These are phyloP conservation scores for Yponomeuta evonymella DNA, from an alignment of 2,888 invertebrate genomes.

Conservation along the genomic window DNA sequence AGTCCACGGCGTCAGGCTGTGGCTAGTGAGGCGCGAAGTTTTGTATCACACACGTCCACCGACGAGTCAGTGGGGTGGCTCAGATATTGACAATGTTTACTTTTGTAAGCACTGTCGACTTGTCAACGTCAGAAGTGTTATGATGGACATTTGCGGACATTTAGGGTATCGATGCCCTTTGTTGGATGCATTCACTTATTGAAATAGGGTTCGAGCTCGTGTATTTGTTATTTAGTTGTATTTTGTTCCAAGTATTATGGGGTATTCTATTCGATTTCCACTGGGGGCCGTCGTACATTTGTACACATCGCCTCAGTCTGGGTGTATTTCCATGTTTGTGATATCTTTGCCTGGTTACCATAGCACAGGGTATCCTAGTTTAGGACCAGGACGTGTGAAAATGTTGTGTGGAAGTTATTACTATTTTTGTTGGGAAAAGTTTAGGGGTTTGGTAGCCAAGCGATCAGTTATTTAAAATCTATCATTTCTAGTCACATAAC, in stretches of 20 bases:
- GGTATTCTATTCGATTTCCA: no score
- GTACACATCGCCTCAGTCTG: no score
- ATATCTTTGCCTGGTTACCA: no score
- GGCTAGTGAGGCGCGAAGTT: slow-evolving; percentile 61
- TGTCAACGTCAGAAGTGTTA: neutral
- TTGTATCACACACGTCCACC: slow-evolving; percentile 56
- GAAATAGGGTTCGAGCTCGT: neutral
- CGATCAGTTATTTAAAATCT: no score
- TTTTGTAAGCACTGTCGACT: slow-evolving; percentile 3
- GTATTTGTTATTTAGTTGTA: neutral
- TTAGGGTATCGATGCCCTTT: neutral
- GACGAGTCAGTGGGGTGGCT: neutral
- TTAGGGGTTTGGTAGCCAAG: no score
- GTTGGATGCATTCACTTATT: neutral
- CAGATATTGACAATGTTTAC: slow-evolving; percentile 20
- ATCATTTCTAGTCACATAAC: no score
- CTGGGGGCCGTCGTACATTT: no score
- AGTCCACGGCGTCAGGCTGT: slow-evolving; percentile 21
- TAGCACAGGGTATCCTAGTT: no score
- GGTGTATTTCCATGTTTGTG: no score
- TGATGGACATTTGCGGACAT: neutral
- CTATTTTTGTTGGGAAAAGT: no score
- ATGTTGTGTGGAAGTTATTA: no score
- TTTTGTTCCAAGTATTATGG: neutral
- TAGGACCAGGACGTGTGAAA: no score